Base-by-base conservation (phyloP, 1,140 invertebrate genomes). In the Lethrus apterus region DNA sequence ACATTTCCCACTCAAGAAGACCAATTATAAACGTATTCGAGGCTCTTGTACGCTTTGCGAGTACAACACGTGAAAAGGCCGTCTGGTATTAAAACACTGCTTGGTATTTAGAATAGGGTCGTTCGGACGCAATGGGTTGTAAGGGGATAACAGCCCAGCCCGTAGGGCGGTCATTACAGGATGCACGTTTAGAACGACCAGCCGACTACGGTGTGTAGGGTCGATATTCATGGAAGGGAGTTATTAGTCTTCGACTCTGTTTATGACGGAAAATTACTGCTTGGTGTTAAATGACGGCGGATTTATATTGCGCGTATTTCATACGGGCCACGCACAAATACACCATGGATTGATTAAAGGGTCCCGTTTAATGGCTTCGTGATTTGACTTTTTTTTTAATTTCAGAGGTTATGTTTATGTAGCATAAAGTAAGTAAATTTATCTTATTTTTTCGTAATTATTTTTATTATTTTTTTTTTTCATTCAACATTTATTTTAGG, bases 231-330 rank as follows among this genome's bases (percentile, higher is more conserved):
- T 38, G 24, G 35, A 38, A 18, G 35, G 13, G 18, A 38, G 35
- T 38, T 38, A 38, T 38, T 38, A 38, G 35, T 38, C 35, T 38
- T 38, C 11, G 20, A 21, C 35, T 21, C 20, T 17, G 35, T 38
- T 21, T 38, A 38, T 38, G 35, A 38, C 14, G 35, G 35, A 38
- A 38, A 38, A 38, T 38, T 38, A 38, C 35, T 7, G 18, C 35
- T n/a, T 9, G 35, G 24, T 19, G 35, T 38, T 38, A 21, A 38
- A 38, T 38, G 24, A 21, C 35, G 17, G 18, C 24, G 20, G 35
- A 38, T 38, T 38, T 38, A 38, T 38, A 19, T 21, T 18, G 10
- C 18, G 20, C 24, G 19, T 21, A 10, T 11, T 38, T n/a, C 35
- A 21, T 9, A 19, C 17, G 14, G 13, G n/a, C 9, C 32, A 17